Base-by-base conservation (phyloP, 92 coral and sea anemone species). In the Galaxea fascicularis region DNA sequence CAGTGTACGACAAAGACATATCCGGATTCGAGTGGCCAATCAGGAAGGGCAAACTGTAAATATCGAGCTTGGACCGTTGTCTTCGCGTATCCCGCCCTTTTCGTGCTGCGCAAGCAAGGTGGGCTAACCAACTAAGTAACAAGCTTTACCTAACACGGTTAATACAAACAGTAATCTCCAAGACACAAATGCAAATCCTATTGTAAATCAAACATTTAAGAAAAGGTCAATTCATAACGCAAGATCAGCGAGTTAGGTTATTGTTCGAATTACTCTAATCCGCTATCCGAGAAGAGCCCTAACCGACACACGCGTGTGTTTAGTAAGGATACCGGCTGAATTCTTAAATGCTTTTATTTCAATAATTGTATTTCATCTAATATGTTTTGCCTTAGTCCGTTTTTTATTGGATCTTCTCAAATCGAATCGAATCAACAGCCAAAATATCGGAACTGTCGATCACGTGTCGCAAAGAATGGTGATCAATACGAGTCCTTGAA, bases 171-270 rank as follows among this genome's bases (percentile, higher is more conserved):
- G 4, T 79, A 47, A 79, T 79, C 84, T 11, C 15, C 2, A 31
- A 25, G 16, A 49, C 24, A 47, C 63, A 66, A 79, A 67, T 52
- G 65, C 16, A 44, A 51, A 68, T 67, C 75, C 51, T 51, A 27
- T 21, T 46, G 74, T 53, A 49, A 66, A 35, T 79, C 65, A 27
- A 21, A 15, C 58, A 28, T n/a, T n/a, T 21, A 49, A 65, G 35
- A 65, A 22, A 77, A 77, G 65, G 75, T 63, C 73, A 63, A 64
- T 65, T 65, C 70, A 10, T 8, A 65, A 30, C 20, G 70, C 70
- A 29, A 12, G 70, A 25, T 65, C 15, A 65, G 28, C 44, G 44
- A 28, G 45, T 65, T 65, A 27, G 21, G 12, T 0, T 14, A 65
- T 2, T 11, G 44, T 25, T 29, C 20, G 20, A 25, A 65, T 27